phyloP scores from a whole-genome alignment of 2,797 vertebrate genomes.

The Mus spretus region DNA sequence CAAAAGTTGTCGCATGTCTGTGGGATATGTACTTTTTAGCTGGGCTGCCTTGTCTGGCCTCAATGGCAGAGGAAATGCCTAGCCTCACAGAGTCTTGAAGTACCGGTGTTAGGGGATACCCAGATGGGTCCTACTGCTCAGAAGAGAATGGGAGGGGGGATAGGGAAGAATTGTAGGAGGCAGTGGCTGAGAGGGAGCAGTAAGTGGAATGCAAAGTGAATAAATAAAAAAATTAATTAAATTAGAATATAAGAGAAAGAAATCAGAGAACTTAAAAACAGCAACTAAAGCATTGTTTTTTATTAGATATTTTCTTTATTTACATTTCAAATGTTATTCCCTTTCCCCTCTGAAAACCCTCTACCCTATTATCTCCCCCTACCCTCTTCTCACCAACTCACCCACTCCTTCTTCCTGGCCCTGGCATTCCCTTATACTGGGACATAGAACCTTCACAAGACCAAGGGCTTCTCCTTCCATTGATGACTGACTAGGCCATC shows the following conservation, averaged over 20 bases:
- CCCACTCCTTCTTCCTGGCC: too few relatives aligned
- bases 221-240: background rate
- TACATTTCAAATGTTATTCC: too few relatives aligned
- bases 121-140: background rate
- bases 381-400: too few relatives aligned
- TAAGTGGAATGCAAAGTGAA: background rate
- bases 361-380: too few relatives aligned
- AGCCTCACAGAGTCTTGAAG: background rate
- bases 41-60: background rate
- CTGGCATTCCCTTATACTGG: too few relatives aligned
- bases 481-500: too few relatives aligned
- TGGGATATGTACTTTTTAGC: background rate
- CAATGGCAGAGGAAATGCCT: background rate
- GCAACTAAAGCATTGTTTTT: too few relatives aligned
- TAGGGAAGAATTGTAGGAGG: background rate
- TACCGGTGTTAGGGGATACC: background rate
- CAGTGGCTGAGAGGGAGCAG: background rate
- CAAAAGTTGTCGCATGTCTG: background rate
- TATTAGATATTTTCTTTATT: too few relatives aligned
- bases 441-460: too few relatives aligned
- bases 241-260: background rate
- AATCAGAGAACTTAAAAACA: background rate
- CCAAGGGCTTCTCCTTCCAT: too few relatives aligned
- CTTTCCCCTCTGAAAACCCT: too few relatives aligned
- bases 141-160: background rate